Evolutionary conservation across 2,797 vertebrate genomes (phyloP), one percentile per base, ranked within the genome.

Genomic region (Sebastes iracundus): DNA sequence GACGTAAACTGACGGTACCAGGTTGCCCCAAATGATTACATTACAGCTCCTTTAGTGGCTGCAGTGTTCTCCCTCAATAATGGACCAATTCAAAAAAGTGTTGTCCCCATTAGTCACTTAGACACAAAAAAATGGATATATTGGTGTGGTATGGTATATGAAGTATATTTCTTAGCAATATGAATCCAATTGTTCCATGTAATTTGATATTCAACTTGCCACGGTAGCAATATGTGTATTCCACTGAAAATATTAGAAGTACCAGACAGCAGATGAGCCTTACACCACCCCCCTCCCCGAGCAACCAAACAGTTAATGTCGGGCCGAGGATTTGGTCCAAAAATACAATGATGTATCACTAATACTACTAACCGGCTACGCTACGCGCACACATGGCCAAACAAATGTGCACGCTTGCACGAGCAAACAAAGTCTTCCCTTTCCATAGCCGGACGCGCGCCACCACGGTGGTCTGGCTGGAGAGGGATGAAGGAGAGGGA

Each of bases 381-480:
- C 75, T 60, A 53, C 71, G 68, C 77, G 68, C 77, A 69, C 67
- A 62, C 79, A 88, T 2, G 46, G 62, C 32, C 35, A 79, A 85
- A 83, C 81, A 80, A 79, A 81, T 59, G 67, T 67, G 74, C 88
- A 80, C 72, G 22, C 80, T 74, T 61, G 5, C 87, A 85, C 66
- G 80, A 55, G 77, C 89, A 91, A 90, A 93, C 89, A 89, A 83
- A 90, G 80, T 88, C 84, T 64, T 85, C 80, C 75, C 66, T 87
- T 76, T 91, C 78, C 84, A 78, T 81, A 79, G 90, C 85, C 69
- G 83, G 86, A 87, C 86, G 66, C 86, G 80, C 38, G 76, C 90
- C 91, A 80, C 89, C 91, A 88, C 63, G 91, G 92, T 94, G 94
- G 94, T 94, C 94, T 87, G 89, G 88, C 91, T 93, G 93, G 91